Percentiles rank a stretch among this genome's conserved stretches.
Conservation (phyloP, 2,888 invertebrate genomes). For the Lydus trimaculatus region DNA sequence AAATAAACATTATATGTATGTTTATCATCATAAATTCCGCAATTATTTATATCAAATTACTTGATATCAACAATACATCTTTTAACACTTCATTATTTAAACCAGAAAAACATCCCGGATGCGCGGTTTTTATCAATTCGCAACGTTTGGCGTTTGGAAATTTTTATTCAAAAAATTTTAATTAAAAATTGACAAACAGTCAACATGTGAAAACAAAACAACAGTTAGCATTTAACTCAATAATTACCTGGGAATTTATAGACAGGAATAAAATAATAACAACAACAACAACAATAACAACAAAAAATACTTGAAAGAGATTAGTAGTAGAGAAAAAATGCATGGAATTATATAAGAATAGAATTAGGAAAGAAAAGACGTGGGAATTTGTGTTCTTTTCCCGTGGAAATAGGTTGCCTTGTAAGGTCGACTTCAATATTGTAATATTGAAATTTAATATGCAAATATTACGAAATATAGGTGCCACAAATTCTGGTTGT, state of each 20-base stretch:
- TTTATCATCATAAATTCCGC: background rate
- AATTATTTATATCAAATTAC: background rate
- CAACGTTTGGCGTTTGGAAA: background rate
- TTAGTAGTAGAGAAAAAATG: background rate
- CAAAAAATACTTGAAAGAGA: background rate
- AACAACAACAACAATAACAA: background rate
- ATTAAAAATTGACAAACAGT: background rate
- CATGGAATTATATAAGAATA: background rate
- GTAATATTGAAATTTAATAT: slow-evolving; percentile 14
- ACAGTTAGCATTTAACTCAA: background rate
- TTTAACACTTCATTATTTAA: background rate
- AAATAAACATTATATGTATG: too few relatives aligned
- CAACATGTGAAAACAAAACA: background rate
- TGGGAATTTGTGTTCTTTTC: slow-evolving; percentile 43
- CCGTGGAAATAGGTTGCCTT: slow-evolving; percentile 47
- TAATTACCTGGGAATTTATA: background rate
- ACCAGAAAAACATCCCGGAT: background rate
- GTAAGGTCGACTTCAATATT: slow-evolving; percentile 40
- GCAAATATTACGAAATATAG: background rate
- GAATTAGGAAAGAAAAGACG: slow-evolving; percentile 25
- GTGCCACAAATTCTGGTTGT: background rate
- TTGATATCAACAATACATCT: background rate
- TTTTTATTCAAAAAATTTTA: background rate
- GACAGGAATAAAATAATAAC: background rate
- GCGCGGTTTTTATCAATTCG: background rate